Evolutionary conservation across 2,797 vertebrate genomes (phyloP).

Genomic region (Crenuchus spilurus): DNA sequence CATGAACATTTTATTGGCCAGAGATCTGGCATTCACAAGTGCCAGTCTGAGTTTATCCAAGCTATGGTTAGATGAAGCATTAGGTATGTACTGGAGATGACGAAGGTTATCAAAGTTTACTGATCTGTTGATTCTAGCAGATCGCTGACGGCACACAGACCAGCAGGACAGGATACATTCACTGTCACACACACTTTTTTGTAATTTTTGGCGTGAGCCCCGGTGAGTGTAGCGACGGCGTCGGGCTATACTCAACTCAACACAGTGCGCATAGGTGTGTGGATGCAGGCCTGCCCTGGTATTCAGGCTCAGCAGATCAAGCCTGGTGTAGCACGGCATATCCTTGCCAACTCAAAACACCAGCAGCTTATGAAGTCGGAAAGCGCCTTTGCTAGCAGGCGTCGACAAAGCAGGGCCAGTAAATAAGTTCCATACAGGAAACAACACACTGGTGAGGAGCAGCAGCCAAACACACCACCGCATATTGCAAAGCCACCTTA

Average conservation of each 20-base stretch:
- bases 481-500: too few species aligned
- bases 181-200: not conserved
- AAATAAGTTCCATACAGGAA: too few species aligned
- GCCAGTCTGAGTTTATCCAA: too few species aligned
- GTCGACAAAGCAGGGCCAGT: not conserved
- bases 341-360: not conserved
- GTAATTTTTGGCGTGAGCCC: not conserved
- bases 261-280: not conserved
- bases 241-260: not conserved
- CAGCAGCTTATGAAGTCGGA: not conserved
- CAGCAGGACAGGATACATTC: not conserved
- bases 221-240: not conserved
- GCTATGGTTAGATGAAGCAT: too few species aligned
- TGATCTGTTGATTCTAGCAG: too few species aligned
- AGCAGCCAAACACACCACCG: too few species aligned
- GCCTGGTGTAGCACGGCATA: not conserved
- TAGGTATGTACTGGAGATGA: too few species aligned
- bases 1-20: too few species aligned
- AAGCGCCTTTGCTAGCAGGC: not conserved
- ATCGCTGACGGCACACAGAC: too few species aligned
- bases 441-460: too few species aligned
- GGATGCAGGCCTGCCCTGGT: not conserved
- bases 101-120: too few species aligned
- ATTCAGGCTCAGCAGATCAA: not conserved
- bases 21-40: too few species aligned